Base-by-base conservation (phyloP, 2,797 vertebrate genomes). In the Anguilla marmorata region DNA sequence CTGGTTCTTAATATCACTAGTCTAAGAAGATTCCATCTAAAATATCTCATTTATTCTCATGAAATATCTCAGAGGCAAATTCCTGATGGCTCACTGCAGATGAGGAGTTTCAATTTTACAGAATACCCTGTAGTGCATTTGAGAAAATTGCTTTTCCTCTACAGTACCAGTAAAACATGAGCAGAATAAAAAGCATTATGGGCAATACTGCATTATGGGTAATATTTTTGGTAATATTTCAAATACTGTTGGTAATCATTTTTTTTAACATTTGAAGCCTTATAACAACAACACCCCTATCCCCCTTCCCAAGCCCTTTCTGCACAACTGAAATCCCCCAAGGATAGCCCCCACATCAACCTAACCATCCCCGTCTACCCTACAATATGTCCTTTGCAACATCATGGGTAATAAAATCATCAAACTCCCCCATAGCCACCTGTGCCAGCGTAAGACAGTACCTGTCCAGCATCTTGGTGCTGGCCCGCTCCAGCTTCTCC, bases 401-500 rank as follows among this genome's bases (percentile, higher is more conserved):
- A 21, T 63, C 19, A 63, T 21, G 24, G 24, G 60, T 63, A 24
- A 24, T 9, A 69, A 69, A 27, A 27, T 69, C 24, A 69, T 27
- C 0, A 1, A 66, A 16, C 9, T 27, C 24, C 5, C 7, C 63
- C 63, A 3, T 69, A 8, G 9, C 63, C 63, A 12, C 52, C 79
- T 2, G 41, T 12, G 24, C 60, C 80, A 84, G 27, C 2, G 24
- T 19, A 69, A 5, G 63, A 69, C 54, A 1, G 30, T 95, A 98
- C 97, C 97, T 98, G 95, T 99, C 99, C 92, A 99, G 91, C 99
- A 99, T 99, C 95, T 99, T 99, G 0, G 99, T 99, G 91, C 98
- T 99, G 92, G 99, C 98, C 88, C 99, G 93, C 95, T 99, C 99
- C 89, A 99, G 93, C 93, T 99, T 99, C 95, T 99, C 99, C 91